Conservation (phyloP, 2,797 vertebrate genomes). For the Gymnoscopelus braueri region DNA sequence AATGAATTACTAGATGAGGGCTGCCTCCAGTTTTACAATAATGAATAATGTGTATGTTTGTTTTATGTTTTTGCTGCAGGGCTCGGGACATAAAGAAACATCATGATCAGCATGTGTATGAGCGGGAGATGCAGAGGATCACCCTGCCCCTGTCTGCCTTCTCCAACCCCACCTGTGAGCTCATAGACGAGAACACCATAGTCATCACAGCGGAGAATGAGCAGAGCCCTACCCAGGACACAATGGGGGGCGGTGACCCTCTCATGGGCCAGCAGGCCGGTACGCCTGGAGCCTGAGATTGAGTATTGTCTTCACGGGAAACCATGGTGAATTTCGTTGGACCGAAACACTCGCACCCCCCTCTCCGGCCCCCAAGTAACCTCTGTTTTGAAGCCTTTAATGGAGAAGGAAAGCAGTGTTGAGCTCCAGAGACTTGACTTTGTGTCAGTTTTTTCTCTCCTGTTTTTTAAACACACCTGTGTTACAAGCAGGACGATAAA, state of each 20-base stretch:
- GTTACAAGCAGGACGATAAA: constrained; percentile 38
- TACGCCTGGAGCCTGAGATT: constrained; percentile 92
- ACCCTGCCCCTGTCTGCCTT: constrained; percentile 93
- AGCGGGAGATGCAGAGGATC: constrained; percentile 95
- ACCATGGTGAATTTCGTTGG: constrained; percentile 46
- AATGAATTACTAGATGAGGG: not conserved
- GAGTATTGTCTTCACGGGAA: constrained; percentile 11
- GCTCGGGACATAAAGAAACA: constrained; percentile 88
- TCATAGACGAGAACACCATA: constrained; percentile 90
- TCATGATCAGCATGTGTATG: constrained; percentile 87
- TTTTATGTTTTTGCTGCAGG: constrained; percentile 70
- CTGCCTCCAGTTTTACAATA: not conserved
- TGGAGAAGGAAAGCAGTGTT: constrained; percentile 48
- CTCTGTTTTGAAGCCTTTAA: constrained; percentile 38
- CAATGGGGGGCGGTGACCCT: constrained; percentile 78
- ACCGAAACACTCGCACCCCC: constrained; percentile 58
- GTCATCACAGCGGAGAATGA: constrained; percentile 81
- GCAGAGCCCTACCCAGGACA: constrained; percentile 80
- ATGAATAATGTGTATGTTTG: constrained; percentile 1
- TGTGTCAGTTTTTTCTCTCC: constrained; percentile 43
- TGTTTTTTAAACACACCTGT: constrained; percentile 28
- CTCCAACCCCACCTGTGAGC: constrained; percentile 91
- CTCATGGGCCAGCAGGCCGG: constrained; percentile 89
- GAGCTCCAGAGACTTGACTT: constrained; percentile 51
- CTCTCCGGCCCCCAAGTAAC: constrained; percentile 34